A percentile compares a stretch with the other conserved stretches of the same genome.
Conservation (phyloP, 1,140 invertebrate genomes). For the Pygmarrhopalites habei region DNA sequence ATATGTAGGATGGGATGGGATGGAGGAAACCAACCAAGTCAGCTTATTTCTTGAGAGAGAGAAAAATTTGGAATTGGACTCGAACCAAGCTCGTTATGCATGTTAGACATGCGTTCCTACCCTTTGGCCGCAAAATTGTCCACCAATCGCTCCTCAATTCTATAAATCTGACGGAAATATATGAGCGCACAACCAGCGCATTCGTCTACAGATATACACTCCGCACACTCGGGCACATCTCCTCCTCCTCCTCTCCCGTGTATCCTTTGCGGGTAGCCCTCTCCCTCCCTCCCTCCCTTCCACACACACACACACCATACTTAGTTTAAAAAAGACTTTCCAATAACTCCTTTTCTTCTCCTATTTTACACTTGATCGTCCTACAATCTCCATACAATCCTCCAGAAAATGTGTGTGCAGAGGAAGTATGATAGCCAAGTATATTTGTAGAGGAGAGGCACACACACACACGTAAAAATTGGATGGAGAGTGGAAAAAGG, state of each 20-base stretch:
- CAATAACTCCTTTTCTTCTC: not conserved
- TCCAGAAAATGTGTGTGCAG: no score
- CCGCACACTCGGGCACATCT: no score
- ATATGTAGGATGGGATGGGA: no score
- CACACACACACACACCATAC: no score
- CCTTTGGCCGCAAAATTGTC: slow-evolving; percentile 15
- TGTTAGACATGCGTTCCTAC: slow-evolving; percentile 13
- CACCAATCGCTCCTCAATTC: not conserved
- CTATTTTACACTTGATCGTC: not conserved
- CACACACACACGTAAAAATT: slow-evolving; percentile 9
- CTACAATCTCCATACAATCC: not conserved
- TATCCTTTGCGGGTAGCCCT: no score
- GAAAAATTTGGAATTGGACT: slow-evolving; percentile 1
- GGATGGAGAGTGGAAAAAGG: not conserved
- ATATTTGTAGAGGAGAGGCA: no score
- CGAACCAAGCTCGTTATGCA: slow-evolving; percentile 5
- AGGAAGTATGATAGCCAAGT: not conserved
- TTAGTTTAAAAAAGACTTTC: no score
- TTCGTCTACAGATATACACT: not conserved
- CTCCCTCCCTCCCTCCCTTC: not conserved
- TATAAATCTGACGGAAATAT: no score
- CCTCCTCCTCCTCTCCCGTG: no score
- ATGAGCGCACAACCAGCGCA: not conserved
- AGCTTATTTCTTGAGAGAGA: slow-evolving; percentile 14
- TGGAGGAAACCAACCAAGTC: slow-evolving; percentile 1